Evolutionary conservation across 2,113 vertebrate genomes (phyloP).

Genomic region (Phasianus colchicus): DNA sequence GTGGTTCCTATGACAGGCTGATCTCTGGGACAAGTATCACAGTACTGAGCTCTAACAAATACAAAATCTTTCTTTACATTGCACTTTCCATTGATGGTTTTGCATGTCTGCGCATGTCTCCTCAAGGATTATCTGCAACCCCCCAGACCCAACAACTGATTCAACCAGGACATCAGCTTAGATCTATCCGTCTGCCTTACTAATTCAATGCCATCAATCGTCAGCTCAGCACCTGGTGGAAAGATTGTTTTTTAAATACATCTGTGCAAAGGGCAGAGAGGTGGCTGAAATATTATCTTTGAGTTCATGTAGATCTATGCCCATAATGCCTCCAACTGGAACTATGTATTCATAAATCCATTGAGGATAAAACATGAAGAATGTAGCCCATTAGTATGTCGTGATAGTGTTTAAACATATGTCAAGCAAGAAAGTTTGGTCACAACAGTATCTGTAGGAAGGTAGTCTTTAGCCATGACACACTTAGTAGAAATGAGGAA

Average conservation of each 20-base stretch:
- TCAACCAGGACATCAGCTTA: not conserved
- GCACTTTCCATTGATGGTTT: not conserved
- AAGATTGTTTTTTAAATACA: not conserved
- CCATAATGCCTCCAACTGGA: not conserved
- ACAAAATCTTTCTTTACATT: not conserved
- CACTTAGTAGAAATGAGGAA: not conserved
- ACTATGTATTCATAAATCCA: not conserved
- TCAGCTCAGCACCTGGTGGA: fast-evolving
- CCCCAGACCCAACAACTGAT: not conserved
- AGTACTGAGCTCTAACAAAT: not conserved
- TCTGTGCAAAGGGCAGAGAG: not conserved
- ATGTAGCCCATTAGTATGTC: not conserved
- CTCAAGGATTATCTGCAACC: not conserved
- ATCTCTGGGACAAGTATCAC: not conserved
- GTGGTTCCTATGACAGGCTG: not conserved
- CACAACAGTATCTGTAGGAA: not conserved
- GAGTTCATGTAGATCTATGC: not conserved
- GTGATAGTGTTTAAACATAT: not conserved
- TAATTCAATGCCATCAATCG: not conserved
- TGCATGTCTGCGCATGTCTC: not conserved
- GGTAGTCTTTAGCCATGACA: not conserved
- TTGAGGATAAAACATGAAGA: not conserved
- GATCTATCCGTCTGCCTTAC: not conserved
- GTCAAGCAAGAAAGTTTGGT: not conserved
- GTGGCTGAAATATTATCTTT: not conserved